Percentiles rank a stretch among this genome's conserved stretches.
These are phyloP conservation scores for Crocuta crocuta DNA, from an alignment of 2,113 vertebrate genomes.

Conservation along the genomic window DNA sequence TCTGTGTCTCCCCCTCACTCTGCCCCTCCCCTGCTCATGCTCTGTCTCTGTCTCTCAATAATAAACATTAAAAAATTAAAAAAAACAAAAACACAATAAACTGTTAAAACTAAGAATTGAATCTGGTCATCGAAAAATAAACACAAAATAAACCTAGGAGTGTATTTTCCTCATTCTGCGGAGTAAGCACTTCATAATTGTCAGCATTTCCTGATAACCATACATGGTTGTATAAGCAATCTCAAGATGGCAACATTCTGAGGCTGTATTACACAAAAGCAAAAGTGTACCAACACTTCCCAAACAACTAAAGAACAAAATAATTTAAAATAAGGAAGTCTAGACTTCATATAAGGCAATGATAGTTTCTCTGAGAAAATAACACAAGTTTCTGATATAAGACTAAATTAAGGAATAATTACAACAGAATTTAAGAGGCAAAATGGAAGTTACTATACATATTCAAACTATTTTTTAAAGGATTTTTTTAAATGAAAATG, in stretches of 20 bases:
- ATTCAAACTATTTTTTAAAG: background rate
- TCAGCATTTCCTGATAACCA: constrained; percentile 60
- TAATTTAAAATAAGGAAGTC: constrained; percentile 78
- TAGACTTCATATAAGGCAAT: constrained; percentile 53
- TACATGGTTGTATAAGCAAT: constrained; percentile 45
- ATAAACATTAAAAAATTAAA: too few species aligned
- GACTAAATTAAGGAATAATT: background rate
- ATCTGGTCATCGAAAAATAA: constrained; percentile 50
- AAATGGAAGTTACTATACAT: background rate
- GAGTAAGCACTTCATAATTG: constrained; percentile 25
- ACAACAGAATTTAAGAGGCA: background rate
- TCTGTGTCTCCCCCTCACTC: too few species aligned
- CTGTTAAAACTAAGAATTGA: constrained; percentile 43
- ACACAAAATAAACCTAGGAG: constrained; percentile 39
- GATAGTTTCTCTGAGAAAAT: constrained; percentile 59
- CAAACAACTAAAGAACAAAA: constrained; percentile 74
- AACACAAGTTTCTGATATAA: constrained; percentile 19
- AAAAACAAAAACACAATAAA: constrained; percentile 28
- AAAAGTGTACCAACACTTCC: constrained; percentile 53
- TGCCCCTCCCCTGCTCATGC: too few species aligned
- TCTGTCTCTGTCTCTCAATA: too few species aligned
- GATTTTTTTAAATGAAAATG: background rate
- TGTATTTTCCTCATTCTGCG: background rate
- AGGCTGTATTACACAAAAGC: constrained; percentile 62
- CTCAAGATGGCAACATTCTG: constrained; percentile 50